Evolutionary conservation across 2,113 vertebrate species (phyloP).

Genomic region (Amazona guildingii): DNA sequence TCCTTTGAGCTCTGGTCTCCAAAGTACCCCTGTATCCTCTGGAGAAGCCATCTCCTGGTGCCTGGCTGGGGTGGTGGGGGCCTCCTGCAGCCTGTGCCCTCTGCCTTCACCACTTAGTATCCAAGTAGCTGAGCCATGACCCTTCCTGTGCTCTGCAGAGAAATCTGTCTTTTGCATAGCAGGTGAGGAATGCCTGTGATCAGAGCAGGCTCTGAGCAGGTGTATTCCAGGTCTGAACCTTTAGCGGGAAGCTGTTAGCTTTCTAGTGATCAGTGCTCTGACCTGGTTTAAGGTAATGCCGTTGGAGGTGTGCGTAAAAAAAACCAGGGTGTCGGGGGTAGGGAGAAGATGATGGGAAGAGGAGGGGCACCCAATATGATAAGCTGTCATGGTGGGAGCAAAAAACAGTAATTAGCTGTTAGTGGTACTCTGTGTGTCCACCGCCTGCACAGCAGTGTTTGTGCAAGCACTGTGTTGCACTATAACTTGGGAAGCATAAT

Average conservation of each 20-base stretch:
- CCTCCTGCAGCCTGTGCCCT: neutral
- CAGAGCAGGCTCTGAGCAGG: neutral
- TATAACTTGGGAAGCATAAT: neutral
- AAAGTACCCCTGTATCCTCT: neutral
- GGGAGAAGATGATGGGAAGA: neutral
- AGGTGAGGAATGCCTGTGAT: neutral
- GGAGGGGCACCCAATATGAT: fast-evolving
- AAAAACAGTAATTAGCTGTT: neutral
- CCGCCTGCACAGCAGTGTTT: neutral
- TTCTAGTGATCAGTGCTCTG: neutral
- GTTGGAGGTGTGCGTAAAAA: neutral
- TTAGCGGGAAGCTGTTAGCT: neutral
- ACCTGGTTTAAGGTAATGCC: neutral
- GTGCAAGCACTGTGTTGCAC: neutral
- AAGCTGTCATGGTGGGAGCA: neutral
- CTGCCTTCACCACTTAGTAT: neutral
- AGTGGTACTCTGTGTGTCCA: neutral
- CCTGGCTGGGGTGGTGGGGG: neutral
- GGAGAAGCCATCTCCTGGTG: neutral
- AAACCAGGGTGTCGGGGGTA: neutral
- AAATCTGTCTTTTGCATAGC: neutral
- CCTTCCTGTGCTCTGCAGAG: neutral
- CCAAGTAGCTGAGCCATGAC: neutral
- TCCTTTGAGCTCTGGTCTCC: neutral
- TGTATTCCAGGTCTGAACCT: neutral